A percentile compares a stretch with the other conserved stretches of the same genome.
phyloP scores from a whole-genome alignment of 2,888 invertebrate species.

The Drosophila colorata region DNA sequence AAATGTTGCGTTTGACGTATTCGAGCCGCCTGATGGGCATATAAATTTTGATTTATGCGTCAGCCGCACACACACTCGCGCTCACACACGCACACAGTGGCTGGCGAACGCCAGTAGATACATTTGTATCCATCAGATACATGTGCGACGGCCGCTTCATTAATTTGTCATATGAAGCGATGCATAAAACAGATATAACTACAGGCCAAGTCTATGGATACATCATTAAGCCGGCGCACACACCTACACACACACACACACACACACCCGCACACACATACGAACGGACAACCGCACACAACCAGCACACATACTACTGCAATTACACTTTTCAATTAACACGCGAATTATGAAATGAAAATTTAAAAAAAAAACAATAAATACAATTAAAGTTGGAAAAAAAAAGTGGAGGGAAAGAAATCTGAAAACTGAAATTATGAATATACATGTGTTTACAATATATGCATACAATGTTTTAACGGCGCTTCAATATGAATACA shows the following conservation, averaged over 20 bases:
- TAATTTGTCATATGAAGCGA: slow-evolving; percentile 75
- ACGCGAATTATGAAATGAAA: slow-evolving; percentile 52
- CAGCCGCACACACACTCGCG: slow-evolving; percentile 11
- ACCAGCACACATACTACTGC: slow-evolving; percentile 7
- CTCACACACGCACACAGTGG: neutral
- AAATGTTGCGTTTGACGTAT: slow-evolving; percentile 60
- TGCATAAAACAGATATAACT: slow-evolving; percentile 56
- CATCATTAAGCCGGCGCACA: slow-evolving; percentile 54
- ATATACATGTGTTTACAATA: slow-evolving; percentile 3
- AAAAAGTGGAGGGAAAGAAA: neutral
- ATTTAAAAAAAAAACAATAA: neutral
- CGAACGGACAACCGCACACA: slow-evolving; percentile 1
- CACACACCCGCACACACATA: slow-evolving; percentile 16
- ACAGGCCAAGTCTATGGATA: slow-evolving; percentile 35
- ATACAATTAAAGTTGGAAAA: neutral
- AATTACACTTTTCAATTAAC: slow-evolving; percentile 64
- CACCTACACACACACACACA: slow-evolving; percentile 6
- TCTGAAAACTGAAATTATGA: slow-evolving; percentile 16
- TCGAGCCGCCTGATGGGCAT: slow-evolving; percentile 52
- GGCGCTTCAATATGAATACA: slow-evolving; percentile 25
- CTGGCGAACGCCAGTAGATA: slow-evolving; percentile 9
- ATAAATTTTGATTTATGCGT: slow-evolving; percentile 70
- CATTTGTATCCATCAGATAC: slow-evolving; percentile 45
- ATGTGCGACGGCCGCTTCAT: slow-evolving; percentile 62
- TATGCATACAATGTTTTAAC: slow-evolving; percentile 28